Base-by-base conservation (phyloP, 1,140 invertebrate genomes). In the Bombus confusus region DNA sequence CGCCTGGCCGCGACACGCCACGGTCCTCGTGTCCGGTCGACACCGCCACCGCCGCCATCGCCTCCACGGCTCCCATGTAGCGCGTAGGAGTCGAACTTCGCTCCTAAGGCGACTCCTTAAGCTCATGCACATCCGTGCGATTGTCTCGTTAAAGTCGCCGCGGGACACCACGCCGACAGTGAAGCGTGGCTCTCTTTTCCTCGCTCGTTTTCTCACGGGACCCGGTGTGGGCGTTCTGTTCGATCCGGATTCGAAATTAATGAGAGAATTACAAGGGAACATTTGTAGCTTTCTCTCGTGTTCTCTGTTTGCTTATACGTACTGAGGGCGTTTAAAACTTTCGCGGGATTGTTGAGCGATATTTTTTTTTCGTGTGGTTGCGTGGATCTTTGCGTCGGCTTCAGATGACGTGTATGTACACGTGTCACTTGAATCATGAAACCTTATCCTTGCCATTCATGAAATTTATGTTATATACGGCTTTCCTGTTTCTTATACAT, bases 141-240 rank as follows among this genome's bases (percentile, higher is more conserved):
- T 93, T 93, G 92, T 93, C 92, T 92, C 91, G 91, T 93, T 93
- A 92, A 92, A 91, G 88, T 92, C 92, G 83, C 92, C 84, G 87
- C 91, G 82, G 92, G 91, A 91, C 77, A 76, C 87, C 89, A 43
- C 82, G 74, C 59, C 64, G 75, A 43, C 77, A n/a, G 47, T 31
- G 22, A 57, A 43, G 28, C 64, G 62, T 64, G 43, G 9, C n/a
- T 59, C 31, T 76, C 22, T 25, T n/a, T 31, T 31, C n/a, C 6
- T 22, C 28, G n/a, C n/a, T 64, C 34, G 31, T 68, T 66, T 15
- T 31, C n/a, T 34, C 64, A 8, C n/a, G 64, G n/a, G 15, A 15
- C 34, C 10, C 37, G 28, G 62, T 18, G 82, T 85, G 77, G 77
- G 83, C 83, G 77, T 73, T 18, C 41, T n/a, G 68, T 68, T 57